Evolutionary conservation across 2,888 invertebrate genomes (phyloP).

Genomic region (Andrena fulva): DNA sequence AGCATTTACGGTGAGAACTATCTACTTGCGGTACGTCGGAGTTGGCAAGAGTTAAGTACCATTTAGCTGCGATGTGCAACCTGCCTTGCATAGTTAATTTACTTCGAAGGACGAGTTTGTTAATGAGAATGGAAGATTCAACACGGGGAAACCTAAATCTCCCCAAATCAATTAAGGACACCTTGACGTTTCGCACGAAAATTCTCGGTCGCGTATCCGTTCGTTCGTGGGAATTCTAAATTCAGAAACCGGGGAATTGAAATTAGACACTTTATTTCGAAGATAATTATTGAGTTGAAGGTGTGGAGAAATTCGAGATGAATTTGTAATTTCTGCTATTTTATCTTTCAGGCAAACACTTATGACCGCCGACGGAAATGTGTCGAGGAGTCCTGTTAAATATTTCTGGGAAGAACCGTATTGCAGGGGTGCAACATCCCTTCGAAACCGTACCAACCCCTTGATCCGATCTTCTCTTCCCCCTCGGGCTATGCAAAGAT

Average conservation of each 20-base stretch:
- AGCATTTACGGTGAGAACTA: constrained; percentile 75
- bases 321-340: too few relatives aligned
- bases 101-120: constrained; percentile 60
- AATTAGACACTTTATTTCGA: too few relatives aligned
- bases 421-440: background rate
- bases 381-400: background rate
- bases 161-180: constrained; percentile 52
- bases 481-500: constrained; percentile 65
- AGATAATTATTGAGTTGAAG: too few relatives aligned
- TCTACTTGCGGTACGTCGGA: constrained; percentile 74
- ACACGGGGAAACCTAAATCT: constrained; percentile 45
- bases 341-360: too few relatives aligned
- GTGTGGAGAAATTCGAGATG: too few relatives aligned
- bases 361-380: too few relatives aligned
- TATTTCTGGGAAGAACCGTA: constrained; percentile 1
- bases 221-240: background rate
- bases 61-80: constrained; percentile 67
- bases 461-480: constrained; percentile 57
- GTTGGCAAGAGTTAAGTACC: constrained; percentile 72
- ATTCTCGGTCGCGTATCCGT: constrained; percentile 22
- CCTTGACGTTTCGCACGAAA: constrained; percentile 15
- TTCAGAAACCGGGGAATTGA: too few relatives aligned
- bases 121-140: constrained; percentile 66
- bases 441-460: constrained; percentile 48
- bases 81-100: constrained; percentile 66